Evolutionary conservation across 2,113 vertebrate species (phyloP), one percentile per base, ranked within the genome.

Genomic region (Burhinus bistriatus): DNA sequence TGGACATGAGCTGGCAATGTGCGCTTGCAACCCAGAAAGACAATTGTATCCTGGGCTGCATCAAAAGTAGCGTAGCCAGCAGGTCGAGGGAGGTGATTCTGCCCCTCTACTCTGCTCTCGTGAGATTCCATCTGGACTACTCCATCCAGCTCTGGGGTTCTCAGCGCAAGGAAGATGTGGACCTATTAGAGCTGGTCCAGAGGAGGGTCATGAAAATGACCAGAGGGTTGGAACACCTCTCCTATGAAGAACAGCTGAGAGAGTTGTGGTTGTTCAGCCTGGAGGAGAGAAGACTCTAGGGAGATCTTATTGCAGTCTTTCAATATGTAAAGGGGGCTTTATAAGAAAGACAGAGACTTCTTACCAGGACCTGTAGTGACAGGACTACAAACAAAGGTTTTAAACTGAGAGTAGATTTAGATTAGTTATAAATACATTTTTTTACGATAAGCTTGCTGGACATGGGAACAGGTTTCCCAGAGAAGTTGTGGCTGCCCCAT

Each of bases 391-490:
- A 9, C 40, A 76, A 58, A 40, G 6, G 2, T 59, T 77, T 85
- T 68, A 42, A 91, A 72, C 5, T 9, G 17, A 59, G 1, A 3
- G 2, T 34, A 83, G 11, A n/a, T 65, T 86, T 89, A 73, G 5
- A 6, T 38, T 57, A 15, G 23, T 9, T 26, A 18, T 13, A 40
- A 55, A 20, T 22, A 49, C n/a, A 44, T 42, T 14, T 15, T 51
- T 51, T 57, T 38, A 23, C 2, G 2, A 7, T 72, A 12, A n/a
- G 6, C 0, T 32, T 3, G 2, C 58, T 22, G 12, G 34, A 30
- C 17, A 29, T 4, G 49, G 59, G 12, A 16, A 49, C 16, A 70
- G 3, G 15, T 40, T 80, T 9, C 15, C 12, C 15, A 34, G 19
- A 58, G 47, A 89, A 34, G 14, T 0, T 73, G 20, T 40, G 57